Evolutionary conservation across 2,113 vertebrate species (phyloP).

Genomic region (Lonchura striata): DNA sequence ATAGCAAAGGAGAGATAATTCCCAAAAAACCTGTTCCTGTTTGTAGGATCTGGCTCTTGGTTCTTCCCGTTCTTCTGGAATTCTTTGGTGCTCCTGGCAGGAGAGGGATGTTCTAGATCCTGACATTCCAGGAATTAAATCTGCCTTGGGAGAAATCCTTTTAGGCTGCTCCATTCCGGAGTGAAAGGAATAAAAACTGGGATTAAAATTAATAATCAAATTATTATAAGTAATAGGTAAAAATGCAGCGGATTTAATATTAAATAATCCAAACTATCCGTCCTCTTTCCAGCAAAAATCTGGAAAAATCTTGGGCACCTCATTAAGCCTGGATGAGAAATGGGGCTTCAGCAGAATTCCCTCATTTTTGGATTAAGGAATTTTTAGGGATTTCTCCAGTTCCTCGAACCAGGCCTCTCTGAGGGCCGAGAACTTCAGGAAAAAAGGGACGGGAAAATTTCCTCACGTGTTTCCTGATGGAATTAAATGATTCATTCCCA

Average conservation of each 20-base stretch:
- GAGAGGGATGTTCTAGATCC: neutral
- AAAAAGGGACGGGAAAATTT: neutral
- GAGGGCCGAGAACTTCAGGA: neutral
- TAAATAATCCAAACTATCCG: neutral
- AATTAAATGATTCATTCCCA: neutral
- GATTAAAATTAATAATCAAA: neutral
- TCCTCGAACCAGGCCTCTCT: neutral
- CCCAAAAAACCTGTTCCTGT: neutral
- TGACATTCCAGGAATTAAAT: neutral
- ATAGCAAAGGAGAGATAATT: neutral
- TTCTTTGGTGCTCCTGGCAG: neutral
- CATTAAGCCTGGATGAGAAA: neutral
- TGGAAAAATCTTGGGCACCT: accelerated
- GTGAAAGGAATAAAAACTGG: neutral
- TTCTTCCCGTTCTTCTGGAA: neutral
- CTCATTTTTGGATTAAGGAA: neutral
- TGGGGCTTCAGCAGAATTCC: neutral
- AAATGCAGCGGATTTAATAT: accelerated
- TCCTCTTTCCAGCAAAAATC: neutral
- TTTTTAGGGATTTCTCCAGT: neutral
- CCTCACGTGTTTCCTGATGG: neutral
- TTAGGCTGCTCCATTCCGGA: neutral
- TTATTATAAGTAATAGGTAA: too few species aligned
- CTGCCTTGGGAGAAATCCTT: neutral
- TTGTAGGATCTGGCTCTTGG: neutral